Percentiles rank a stretch among this genome's conserved stretches.
phyloP scores from a whole-genome alignment of 2,113 vertebrate genomes.

The Ailurus styani region DNA sequence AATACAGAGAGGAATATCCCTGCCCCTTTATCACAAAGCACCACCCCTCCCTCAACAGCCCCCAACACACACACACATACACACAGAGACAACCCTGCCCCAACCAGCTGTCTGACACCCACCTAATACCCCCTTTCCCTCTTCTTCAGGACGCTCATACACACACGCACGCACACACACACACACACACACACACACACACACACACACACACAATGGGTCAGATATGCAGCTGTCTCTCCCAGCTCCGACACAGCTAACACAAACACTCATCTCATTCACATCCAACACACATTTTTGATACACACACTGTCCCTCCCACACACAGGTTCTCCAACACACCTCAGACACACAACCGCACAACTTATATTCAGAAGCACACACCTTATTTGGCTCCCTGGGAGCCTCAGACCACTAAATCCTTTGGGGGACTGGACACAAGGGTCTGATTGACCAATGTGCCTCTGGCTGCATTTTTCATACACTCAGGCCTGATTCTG shows the following conservation, averaged over 20 bases:
- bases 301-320: neutral
- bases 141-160: neutral
- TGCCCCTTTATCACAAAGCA: constrained; percentile 11
- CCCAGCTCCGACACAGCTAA: neutral
- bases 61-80: neutral
- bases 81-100: neutral
- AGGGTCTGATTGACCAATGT: neutral
- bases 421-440: neutral
- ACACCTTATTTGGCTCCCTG: neutral
- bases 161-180: neutral
- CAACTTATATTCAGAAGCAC: neutral
- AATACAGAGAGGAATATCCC: neutral
- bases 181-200: neutral
- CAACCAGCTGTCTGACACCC: neutral
- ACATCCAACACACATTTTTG: neutral
- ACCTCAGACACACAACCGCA: neutral
- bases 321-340: neutral
- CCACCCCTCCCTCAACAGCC: neutral
- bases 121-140: neutral
- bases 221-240: neutral
- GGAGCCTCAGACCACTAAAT: neutral
- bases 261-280: neutral
- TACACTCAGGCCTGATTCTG: neutral
- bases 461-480: neutral
- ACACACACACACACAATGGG: neutral